Percentiles rank a stretch among this genome's conserved stretches.
These are phyloP conservation scores for Urechis unicinctus DNA, from an alignment of 2,888 invertebrate species.

Conservation along the genomic window DNA sequence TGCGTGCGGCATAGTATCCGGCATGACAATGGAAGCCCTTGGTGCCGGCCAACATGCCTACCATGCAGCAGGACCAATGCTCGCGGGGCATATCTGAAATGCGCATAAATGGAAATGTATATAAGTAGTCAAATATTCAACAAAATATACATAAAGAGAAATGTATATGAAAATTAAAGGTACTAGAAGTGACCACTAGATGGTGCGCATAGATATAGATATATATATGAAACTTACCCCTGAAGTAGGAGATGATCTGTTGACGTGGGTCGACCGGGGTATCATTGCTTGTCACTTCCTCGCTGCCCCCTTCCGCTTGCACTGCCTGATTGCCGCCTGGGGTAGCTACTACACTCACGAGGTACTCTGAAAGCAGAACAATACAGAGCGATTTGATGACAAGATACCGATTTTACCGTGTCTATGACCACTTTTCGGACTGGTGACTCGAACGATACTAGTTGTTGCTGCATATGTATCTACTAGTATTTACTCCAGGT, in stretches of 20 bases:
- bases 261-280: not conserved
- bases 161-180: too few species aligned
- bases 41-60: conserved; percentile 39
- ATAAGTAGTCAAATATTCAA: too few species aligned
- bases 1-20: conserved; percentile 29
- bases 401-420: too few species aligned
- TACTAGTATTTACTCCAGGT: too few species aligned
- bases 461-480: too few species aligned
- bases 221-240: conserved; percentile 5
- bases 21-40: conserved; percentile 41
- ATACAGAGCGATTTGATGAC: too few species aligned
- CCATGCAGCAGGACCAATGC: conserved; percentile 35
- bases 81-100: conserved; percentile 21
- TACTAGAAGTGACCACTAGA: too few species aligned
- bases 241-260: conserved; percentile 10
- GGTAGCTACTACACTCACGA: conserved; percentile 4
- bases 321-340: not conserved
- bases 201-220: too few species aligned
- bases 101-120: too few species aligned
- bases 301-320: not conserved
- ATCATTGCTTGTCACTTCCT: not conserved
- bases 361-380: conserved; percentile 11
- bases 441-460: too few species aligned
- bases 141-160: too few species aligned
- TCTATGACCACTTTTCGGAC: too few species aligned